These are phyloP conservation scores for Eira barbara DNA, from an alignment of 2,113 vertebrate genomes.

Conservation along the genomic window DNA sequence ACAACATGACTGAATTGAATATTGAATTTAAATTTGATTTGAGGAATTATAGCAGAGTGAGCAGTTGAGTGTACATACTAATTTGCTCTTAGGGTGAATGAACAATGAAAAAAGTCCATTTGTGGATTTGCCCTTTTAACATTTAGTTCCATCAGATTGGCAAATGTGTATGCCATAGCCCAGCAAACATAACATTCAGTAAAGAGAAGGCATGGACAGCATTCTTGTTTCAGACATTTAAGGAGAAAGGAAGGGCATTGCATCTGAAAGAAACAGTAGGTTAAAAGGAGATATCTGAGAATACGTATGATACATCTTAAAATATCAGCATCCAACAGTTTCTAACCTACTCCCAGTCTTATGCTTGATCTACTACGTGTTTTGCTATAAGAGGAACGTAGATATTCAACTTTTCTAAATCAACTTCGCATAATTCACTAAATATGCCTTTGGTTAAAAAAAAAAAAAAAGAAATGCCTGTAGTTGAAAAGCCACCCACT, in stretches of 20 bases:
- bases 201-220: not conserved
- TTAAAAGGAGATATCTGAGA: not conserved
- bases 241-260: not conserved
- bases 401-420: not conserved
- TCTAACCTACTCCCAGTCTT: not conserved
- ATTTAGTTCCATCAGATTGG: not conserved
- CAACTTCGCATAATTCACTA: not conserved
- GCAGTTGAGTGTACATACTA: not conserved
- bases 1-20: not conserved
- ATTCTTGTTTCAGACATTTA: not conserved
- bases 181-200: not conserved
- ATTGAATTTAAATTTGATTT: not conserved
- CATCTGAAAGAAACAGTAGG: not conserved
- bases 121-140: not conserved
- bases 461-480: not conserved
- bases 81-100: not conserved
- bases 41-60: not conserved
- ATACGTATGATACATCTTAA: not conserved
- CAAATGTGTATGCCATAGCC: not conserved
- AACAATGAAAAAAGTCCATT: not conserved
- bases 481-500: not conserved
- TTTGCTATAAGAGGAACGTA: not conserved
- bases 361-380: not conserved
- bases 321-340: not conserved
- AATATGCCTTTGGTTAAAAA: not conserved